Conservation (phyloP, 2,888 invertebrate species). For the Clitarchus hookeri region DNA sequence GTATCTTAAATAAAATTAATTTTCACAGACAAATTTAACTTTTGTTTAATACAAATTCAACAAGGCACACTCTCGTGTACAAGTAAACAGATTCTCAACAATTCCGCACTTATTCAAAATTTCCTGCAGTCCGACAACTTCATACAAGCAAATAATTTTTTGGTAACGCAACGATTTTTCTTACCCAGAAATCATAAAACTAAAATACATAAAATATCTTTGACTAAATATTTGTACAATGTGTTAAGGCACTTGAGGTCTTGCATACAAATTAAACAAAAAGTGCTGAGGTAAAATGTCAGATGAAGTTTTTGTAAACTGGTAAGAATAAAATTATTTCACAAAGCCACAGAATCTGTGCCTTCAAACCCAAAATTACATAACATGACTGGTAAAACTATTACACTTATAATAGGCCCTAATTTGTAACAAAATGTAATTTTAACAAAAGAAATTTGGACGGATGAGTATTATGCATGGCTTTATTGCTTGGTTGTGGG, state of each 20-base stretch:
- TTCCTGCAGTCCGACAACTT: not conserved
- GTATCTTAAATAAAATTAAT: not conserved
- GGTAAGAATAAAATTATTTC: no score
- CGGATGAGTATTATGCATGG: not conserved
- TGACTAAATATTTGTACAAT: not conserved
- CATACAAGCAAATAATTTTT: not conserved
- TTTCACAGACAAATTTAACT: not conserved
- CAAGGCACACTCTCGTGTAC: not conserved
- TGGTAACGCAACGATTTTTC: not conserved
- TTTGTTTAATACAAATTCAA: constrained; percentile 4
- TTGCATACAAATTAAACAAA: not conserved
- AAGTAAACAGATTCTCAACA: not conserved
- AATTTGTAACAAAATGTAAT: no score
- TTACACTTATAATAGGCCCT: no score
- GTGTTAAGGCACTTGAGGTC: not conserved
- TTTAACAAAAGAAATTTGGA: not conserved
- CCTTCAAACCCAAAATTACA: no score
- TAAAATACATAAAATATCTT: no score
- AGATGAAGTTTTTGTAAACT: no score
- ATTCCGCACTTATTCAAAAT: not conserved
- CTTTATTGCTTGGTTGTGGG: not conserved
- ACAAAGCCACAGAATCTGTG: no score
- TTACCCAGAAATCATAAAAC: not conserved
- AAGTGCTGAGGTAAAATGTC: not conserved
- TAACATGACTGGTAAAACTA: no score